Conservation (phyloP, 1,140 invertebrate genomes). For the Rhyacophila brunnea region DNA sequence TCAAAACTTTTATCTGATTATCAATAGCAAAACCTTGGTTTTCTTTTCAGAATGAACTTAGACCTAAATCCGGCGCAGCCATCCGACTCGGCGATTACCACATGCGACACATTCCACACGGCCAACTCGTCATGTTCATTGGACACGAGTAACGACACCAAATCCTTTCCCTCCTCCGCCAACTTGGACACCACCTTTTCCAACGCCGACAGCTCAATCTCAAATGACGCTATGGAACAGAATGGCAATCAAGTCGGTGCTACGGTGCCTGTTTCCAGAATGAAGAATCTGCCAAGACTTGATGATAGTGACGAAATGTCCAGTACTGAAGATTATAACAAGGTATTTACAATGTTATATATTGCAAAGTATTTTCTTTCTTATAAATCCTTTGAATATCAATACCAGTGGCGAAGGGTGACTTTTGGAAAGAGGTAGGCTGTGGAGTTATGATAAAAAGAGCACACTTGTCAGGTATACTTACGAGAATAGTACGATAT, state of each 20-base stretch:
- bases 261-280: slow-evolving; percentile 23
- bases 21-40: too few relatives aligned
- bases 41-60: slow-evolving; percentile 41
- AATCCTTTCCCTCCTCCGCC: slow-evolving; percentile 38
- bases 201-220: slow-evolving; percentile 37
- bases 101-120: slow-evolving; percentile 73
- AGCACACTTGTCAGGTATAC: too few relatives aligned
- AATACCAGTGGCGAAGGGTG: too few relatives aligned
- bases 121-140: slow-evolving; percentile 57
- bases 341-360: too few relatives aligned
- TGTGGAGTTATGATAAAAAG: too few relatives aligned
- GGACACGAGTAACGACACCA: slow-evolving; percentile 23
- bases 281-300: slow-evolving; percentile 22
- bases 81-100: slow-evolving; percentile 49
- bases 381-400: too few relatives aligned
- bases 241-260: slow-evolving; percentile 28
- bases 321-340: slow-evolving; percentile 51
- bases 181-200: slow-evolving; percentile 33
- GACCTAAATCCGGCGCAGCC: slow-evolving; percentile 37
- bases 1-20: too few relatives aligned
- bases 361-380: too few relatives aligned
- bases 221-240: slow-evolving; percentile 9
- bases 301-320: slow-evolving; percentile 54
- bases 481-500: too few relatives aligned
- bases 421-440: too few relatives aligned